A percentile compares a stretch with the other conserved stretches of the same genome.
Conservation (phyloP, 2,888 invertebrate genomes). For the Steromphala cineraria region DNA sequence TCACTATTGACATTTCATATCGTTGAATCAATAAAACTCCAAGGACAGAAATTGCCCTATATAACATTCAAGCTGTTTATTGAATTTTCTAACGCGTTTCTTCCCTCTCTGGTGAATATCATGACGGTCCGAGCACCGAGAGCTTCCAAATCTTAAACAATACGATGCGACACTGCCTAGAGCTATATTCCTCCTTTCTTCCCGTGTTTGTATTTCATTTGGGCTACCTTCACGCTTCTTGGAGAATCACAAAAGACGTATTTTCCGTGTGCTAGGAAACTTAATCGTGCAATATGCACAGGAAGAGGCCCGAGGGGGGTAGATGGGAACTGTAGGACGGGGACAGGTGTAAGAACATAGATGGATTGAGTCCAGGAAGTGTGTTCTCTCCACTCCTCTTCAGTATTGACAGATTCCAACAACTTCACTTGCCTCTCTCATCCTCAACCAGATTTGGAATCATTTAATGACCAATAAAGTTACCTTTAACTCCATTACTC, state of each 20-base stretch:
- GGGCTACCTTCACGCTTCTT: conserved; percentile 1
- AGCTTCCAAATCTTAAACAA: conserved; percentile 1
- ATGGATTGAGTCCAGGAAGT: no score
- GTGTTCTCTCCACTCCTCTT: neutral
- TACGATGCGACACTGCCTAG: neutral
- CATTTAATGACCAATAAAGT: no score
- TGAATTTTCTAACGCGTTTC: conserved; percentile 11
- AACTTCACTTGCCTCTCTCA: neutral
- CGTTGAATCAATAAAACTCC: neutral
- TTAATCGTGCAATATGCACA: conserved; percentile 18
- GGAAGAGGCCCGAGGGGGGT: conserved; percentile 11
- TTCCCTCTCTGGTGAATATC: neutral
- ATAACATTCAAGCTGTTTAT: conserved; percentile 12
- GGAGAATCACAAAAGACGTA: conserved; percentile 14
- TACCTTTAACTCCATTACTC: no score
- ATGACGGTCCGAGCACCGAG: neutral
- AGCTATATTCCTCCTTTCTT: neutral
- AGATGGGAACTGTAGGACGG: neutral
- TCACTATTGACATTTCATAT: neutral
- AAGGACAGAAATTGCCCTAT: conserved; percentile 7
- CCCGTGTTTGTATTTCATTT: conserved; percentile 16
- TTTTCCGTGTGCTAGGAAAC: neutral
- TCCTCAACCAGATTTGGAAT: neutral
- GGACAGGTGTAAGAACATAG: conserved; percentile 2
- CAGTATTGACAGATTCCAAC: neutral